Evolutionary conservation across 2,888 invertebrate species (phyloP).

Genomic region (Idaea biselata): DNA sequence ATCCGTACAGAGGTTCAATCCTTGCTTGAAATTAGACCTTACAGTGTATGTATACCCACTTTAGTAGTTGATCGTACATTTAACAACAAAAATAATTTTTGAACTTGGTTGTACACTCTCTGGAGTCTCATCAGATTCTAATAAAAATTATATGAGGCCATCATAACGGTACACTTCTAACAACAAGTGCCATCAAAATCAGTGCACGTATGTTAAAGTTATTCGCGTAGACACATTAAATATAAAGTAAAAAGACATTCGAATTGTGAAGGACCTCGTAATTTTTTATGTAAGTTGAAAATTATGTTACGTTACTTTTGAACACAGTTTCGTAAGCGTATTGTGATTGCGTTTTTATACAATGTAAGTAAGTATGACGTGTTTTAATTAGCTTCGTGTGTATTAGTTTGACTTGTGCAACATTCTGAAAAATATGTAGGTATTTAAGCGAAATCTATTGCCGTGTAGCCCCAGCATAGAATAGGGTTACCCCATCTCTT

Average conservation of each 20-base stretch:
- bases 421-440: neutral
- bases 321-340: neutral
- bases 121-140: neutral
- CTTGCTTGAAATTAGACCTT: too few relatives aligned
- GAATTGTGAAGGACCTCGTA: slow-evolving; percentile 1
- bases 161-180: neutral
- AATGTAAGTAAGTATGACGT: neutral
- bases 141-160: neutral
- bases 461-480: too few relatives aligned
- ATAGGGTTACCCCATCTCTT: too few relatives aligned
- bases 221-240: slow-evolving; percentile 1
- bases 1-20: too few relatives aligned
- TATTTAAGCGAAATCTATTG: too few relatives aligned
- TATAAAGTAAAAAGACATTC: slow-evolving; percentile 1
- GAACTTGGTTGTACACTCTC: neutral
- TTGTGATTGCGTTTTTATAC: neutral
- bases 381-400: neutral
- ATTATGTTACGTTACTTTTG: neutral
- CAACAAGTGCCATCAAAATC: slow-evolving; percentile 1
- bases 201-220: neutral
- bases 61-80: too few relatives aligned
- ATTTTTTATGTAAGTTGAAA: slow-evolving; percentile 1
- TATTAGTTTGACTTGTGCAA: neutral
- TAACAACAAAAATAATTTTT: neutral
- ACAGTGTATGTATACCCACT: too few relatives aligned